Evolutionary conservation across 2,113 vertebrate species (phyloP).

Genomic region (Phainopepla nitens): DNA sequence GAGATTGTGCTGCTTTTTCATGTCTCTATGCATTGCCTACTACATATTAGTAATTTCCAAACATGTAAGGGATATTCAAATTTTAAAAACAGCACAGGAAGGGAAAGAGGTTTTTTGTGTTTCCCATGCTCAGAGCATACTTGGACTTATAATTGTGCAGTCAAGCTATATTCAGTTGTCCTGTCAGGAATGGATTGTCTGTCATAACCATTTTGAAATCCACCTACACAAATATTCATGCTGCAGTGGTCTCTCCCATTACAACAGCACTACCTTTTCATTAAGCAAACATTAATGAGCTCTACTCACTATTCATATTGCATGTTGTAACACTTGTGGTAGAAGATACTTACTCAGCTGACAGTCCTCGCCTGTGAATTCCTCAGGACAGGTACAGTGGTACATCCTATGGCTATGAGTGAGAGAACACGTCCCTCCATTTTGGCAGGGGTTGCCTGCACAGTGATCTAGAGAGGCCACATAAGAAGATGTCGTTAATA

Average conservation of each 20-base stretch:
- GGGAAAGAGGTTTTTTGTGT: background rate
- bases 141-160: background rate
- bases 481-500: background rate
- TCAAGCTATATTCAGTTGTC: conserved; percentile 16
- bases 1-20: background rate
- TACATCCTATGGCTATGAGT: conserved; percentile 34
- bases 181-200: background rate
- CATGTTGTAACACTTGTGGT: background rate
- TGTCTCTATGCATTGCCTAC: background rate
- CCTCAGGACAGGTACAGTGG: conserved; percentile 78
- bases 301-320: background rate
- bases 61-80: background rate
- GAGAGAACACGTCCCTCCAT: conserved; percentile 77
- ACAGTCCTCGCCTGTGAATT: conserved; percentile 80
- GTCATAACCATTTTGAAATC: background rate
- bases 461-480: conserved; percentile 65
- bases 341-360: conserved; percentile 75
- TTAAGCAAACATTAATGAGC: background rate
- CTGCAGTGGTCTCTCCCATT: background rate
- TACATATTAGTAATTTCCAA: background rate
- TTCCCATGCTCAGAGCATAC: background rate
- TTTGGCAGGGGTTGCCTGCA: conserved; percentile 74
- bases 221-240: background rate
- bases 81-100: background rate
- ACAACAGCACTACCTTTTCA: conserved; percentile 13